Evolutionary conservation across 2,113 vertebrate genomes (phyloP).

Genomic region (Syngnathus scovelli): DNA sequence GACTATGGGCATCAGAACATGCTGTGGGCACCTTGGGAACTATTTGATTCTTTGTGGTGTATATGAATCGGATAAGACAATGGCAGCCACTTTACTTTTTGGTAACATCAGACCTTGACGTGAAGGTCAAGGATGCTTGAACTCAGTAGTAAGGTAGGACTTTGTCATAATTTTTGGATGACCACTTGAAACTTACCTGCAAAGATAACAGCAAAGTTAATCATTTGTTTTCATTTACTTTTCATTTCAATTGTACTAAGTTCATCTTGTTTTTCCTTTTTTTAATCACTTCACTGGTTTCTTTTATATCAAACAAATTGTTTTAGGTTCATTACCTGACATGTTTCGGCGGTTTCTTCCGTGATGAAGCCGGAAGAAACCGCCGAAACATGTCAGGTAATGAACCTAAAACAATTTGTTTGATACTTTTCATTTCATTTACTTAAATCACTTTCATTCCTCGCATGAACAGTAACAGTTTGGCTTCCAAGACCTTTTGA

Average conservation of each 20-base stretch:
- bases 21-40: slow-evolving; percentile 1
- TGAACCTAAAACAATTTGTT: too few species aligned
- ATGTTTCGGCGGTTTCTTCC: too few species aligned
- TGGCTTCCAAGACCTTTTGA: not conserved
- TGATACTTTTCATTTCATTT: not conserved
- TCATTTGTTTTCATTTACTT: not conserved
- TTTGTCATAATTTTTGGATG: slow-evolving; percentile 68
- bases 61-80: slow-evolving; percentile 1
- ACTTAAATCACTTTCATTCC: not conserved
- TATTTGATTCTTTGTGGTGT: slow-evolving; percentile 5
- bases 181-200: slow-evolving; percentile 82
- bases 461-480: not conserved
- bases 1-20: not conserved
- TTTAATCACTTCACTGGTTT: too few species aligned
- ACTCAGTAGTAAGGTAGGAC: slow-evolving; percentile 8
- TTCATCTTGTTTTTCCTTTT: too few species aligned
- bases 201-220: slow-evolving; percentile 7
- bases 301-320: too few species aligned
- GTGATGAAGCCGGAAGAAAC: too few species aligned
- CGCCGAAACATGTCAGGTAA: too few species aligned
- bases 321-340: too few species aligned
- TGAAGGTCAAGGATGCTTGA: not conserved
- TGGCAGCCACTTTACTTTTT: slow-evolving; percentile 3
- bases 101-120: slow-evolving; percentile 4
- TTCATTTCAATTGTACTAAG: too few species aligned